A percentile compares a stretch with the other conserved stretches of the same genome.
Conservation (phyloP, 2,113 vertebrate species). For the Myodes glareolus region DNA sequence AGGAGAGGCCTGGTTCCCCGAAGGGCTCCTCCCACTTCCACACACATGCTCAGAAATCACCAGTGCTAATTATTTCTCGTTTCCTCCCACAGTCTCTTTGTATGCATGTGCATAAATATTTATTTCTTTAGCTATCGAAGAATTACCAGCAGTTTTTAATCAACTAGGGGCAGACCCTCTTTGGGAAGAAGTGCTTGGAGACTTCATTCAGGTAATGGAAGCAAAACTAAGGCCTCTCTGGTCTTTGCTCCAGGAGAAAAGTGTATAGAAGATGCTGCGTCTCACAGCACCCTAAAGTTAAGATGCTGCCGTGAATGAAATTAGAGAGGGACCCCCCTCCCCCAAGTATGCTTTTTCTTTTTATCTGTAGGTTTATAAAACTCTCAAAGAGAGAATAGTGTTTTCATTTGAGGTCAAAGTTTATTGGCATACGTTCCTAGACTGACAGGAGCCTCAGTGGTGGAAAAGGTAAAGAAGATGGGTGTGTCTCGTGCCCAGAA, state of each 20-base stretch:
- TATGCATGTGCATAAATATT: not conserved
- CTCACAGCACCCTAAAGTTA: not conserved
- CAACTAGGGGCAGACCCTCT: not conserved
- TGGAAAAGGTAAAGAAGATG: not conserved
- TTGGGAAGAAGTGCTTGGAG: not conserved
- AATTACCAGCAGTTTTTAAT: not conserved
- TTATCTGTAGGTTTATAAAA: not conserved
- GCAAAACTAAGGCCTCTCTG: not conserved
- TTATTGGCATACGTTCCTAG: not conserved
- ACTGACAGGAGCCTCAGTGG: too few species aligned
- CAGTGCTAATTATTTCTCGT: not conserved
- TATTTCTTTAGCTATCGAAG: conserved; percentile 35
- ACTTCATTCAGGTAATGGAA: not conserved
- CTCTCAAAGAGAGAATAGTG: too few species aligned
- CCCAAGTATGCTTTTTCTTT: not conserved
- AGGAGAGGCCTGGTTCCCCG: too few species aligned
- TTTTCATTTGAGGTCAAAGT: not conserved
- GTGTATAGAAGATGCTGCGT: not conserved
- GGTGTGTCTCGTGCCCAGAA: not conserved
- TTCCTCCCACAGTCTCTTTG: not conserved
- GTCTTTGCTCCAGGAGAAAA: not conserved
- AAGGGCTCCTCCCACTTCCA: not conserved
- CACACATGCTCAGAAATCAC: not conserved
- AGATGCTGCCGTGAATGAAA: not conserved
- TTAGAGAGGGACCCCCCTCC: not conserved